Percentiles rank a stretch among this genome's conserved stretches.
Conservation (phyloP, 2,113 vertebrate genomes). For the Perca flavescens region DNA sequence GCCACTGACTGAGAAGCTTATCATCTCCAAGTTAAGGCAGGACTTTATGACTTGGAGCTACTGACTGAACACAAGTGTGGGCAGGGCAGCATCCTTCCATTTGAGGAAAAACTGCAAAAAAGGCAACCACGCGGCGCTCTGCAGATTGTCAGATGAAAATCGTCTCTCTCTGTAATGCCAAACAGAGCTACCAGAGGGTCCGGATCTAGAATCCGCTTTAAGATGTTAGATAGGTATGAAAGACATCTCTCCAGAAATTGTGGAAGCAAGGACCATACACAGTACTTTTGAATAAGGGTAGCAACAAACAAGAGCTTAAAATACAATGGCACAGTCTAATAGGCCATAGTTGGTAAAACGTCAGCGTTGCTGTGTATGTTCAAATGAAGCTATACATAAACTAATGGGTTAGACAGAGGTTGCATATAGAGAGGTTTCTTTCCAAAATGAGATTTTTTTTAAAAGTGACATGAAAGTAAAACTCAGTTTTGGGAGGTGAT, state of each 20-base stretch:
- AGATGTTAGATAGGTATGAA: not conserved
- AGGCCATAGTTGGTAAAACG: not conserved
- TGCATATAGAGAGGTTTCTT: not conserved
- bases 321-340: not conserved
- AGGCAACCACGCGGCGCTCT: not conserved
- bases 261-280: not conserved
- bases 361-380: not conserved
- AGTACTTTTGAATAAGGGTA: not conserved
- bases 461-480: conserved; percentile 43
- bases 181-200: not conserved
- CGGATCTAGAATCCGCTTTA: not conserved
- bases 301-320: not conserved
- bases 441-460: conserved; percentile 24
- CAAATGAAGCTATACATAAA: conserved; percentile 2
- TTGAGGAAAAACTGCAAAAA: not conserved
- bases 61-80: not conserved
- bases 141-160: not conserved
- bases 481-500: conserved; percentile 51
- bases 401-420: not conserved
- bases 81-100: not conserved
- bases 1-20: not conserved
- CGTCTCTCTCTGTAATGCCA: not conserved
- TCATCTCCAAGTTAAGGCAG: not conserved
- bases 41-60: not conserved
- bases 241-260: not conserved